Evolutionary conservation across 2,797 vertebrate genomes (phyloP), one percentile per base, ranked within the genome.

Genomic region (Galaxias olidus): DNA sequence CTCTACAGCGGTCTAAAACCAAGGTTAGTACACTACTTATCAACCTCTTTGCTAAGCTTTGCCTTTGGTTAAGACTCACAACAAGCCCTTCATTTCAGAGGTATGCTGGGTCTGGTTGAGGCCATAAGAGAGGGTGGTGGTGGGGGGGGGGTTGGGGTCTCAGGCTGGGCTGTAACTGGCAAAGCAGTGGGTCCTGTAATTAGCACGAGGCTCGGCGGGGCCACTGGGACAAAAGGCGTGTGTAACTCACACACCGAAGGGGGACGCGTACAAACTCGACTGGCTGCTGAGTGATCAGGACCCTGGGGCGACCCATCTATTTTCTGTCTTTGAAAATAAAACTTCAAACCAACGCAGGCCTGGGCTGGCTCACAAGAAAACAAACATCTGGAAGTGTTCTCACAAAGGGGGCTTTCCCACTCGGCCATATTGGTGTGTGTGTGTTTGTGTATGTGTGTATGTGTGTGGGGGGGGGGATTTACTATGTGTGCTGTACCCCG

Each of bases 301-400:
- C 30, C 9, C 46, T 50, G 13, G 41, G n/a, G 20, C 12, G 46
- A 43, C 13, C 5, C 1, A 14, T 10, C 50, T 52, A 9, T 17
- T 13, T 8, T 59, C 17, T 30, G 30, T 12, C 11, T 42, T 44
- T 10, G 10, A n/a, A n/a, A 12, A 15, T 8, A 41, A 12, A 48
- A 56, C 42, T 14, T 9, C 40, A 62, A 44, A 46, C 15, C 20
- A 44, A 46, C 58, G 60, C 8, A 75, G 66, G 77, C n/a, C 64
- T 18, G 43, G 54, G 53, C 73, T 69, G 70, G 68, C 65, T 47
- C 10, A 52, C 12, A 59, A 30, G 6, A 30, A 30, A 30, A 57
- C 43, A 58, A 85, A 84, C 81, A 85, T 87, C 86, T 89, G 87
- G 87, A 88, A 83, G 2, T 59, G 66, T 49, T 87, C 72, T 76